A percentile compares a stretch with the other conserved stretches of the same genome.
These are phyloP conservation scores for Nymphalis polychloros DNA, from an alignment of 2,888 invertebrate genomes.

Conservation along the genomic window DNA sequence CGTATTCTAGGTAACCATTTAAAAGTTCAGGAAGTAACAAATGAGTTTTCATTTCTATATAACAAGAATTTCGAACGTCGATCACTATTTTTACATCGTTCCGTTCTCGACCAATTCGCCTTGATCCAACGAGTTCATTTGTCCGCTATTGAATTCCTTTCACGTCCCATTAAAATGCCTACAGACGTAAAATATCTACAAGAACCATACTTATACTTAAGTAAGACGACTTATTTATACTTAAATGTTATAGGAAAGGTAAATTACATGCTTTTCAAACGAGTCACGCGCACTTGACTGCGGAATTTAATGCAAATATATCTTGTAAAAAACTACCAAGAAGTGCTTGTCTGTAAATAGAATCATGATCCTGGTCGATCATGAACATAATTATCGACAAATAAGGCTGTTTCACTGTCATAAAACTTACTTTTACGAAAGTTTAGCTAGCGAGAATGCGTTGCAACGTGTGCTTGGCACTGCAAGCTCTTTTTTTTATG, in stretches of 20 bases:
- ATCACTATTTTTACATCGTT: constrained; percentile 47
- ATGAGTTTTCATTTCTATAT: constrained; percentile 29
- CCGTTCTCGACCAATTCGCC: constrained; percentile 46
- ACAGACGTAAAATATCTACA: constrained; percentile 42
- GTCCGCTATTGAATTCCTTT: constrained; percentile 44
- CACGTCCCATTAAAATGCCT: constrained; percentile 43
- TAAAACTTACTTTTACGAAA: too few species aligned
- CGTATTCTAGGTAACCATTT: constrained; percentile 33
- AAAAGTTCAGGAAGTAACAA: constrained; percentile 38
- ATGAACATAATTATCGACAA: not conserved
- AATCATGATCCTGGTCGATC: constrained; percentile 10
- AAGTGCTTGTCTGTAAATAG: constrained; percentile 22
- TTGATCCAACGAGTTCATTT: constrained; percentile 45
- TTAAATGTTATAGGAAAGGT: constrained; percentile 22
- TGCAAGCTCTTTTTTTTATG: too few species aligned
- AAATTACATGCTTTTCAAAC: constrained; percentile 15
- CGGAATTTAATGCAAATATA: constrained; percentile 18
- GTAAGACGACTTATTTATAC: constrained; percentile 23
- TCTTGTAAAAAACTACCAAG: constrained; percentile 15
- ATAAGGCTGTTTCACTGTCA: too few species aligned
- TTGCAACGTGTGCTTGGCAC: too few species aligned
- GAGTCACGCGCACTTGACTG: constrained; percentile 18
- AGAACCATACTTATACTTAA: constrained; percentile 2
- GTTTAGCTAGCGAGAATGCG: too few species aligned
- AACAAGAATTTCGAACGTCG: constrained; percentile 38